Evolutionary conservation across 2,888 invertebrate genomes (phyloP).

Genomic region (Drosophila barbarae): DNA sequence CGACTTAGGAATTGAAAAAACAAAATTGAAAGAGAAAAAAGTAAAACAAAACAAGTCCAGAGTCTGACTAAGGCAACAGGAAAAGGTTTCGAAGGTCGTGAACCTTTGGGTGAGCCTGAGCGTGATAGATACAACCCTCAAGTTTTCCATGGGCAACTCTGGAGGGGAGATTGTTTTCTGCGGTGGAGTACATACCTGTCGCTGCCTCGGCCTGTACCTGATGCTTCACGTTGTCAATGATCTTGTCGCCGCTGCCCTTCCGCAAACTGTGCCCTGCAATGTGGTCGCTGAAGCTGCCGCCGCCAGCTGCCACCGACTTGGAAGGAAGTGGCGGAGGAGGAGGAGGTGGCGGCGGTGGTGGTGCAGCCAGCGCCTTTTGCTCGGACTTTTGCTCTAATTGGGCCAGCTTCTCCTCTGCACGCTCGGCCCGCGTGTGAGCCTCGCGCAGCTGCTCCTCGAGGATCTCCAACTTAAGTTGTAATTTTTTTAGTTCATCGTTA

Average conservation of each 20-base stretch:
- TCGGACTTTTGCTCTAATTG: slow-evolving; percentile 62
- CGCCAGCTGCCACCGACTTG: slow-evolving; percentile 53
- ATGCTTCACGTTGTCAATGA: slow-evolving; percentile 77
- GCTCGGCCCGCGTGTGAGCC: slow-evolving; percentile 81
- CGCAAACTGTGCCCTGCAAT: slow-evolving; percentile 71
- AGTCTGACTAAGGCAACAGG: slow-evolving; percentile 1
- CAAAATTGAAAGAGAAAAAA: neutral
- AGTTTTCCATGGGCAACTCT: neutral
- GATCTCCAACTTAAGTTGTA: slow-evolving; percentile 82
- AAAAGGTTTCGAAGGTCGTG: slow-evolving; percentile 5
- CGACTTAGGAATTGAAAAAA: neutral
- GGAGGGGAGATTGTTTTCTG: neutral
- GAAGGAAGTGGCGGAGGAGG: slow-evolving; percentile 78
- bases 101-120: neutral
- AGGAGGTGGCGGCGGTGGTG: slow-evolving; percentile 70
- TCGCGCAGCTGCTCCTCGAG: slow-evolving; percentile 81
- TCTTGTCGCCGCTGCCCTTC: slow-evolving; percentile 66
- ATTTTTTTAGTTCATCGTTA: slow-evolving; percentile 81
- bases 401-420: slow-evolving; percentile 80
- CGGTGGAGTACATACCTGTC: slow-evolving; percentile 77
- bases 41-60: neutral
- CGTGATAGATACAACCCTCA: neutral
- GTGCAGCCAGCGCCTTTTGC: slow-evolving; percentile 31
- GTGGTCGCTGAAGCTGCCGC: slow-evolving; percentile 60
- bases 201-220: slow-evolving; percentile 78